phyloP scores from a whole-genome alignment of 2,888 invertebrate species.

The Napeogenes inachia region DNA sequence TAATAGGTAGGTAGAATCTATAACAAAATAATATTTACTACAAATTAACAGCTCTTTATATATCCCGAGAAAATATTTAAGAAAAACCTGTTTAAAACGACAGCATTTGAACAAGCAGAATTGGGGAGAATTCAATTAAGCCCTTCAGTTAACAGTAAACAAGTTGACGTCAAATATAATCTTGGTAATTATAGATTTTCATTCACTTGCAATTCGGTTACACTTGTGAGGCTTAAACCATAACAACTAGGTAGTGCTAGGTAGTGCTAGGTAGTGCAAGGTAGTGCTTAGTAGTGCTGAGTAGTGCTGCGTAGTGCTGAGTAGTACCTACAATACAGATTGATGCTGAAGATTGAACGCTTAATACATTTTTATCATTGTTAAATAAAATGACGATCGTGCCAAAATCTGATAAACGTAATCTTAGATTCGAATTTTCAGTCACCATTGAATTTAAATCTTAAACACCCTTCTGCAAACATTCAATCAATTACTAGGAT shows the following conservation, averaged over 20 bases:
- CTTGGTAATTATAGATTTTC: slow-evolving; percentile 38
- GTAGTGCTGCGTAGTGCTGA: no score
- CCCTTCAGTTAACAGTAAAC: slow-evolving; percentile 30
- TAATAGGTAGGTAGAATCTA: no score
- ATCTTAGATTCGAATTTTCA: neutral
- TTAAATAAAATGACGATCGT: no score
- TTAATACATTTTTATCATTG: no score
- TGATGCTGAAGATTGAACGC: no score
- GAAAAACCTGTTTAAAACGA: slow-evolving; percentile 21
- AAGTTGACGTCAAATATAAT: slow-evolving; percentile 37
- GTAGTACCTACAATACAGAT: no score
- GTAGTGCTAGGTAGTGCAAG: no score
- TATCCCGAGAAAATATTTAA: slow-evolving; percentile 15
- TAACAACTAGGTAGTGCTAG: neutral
- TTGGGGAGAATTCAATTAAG: slow-evolving; percentile 25
- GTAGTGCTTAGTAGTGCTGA: no score
- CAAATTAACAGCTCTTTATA: slow-evolving; percentile 16
- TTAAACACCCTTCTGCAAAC: slow-evolving; percentile 44
- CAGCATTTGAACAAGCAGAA: slow-evolving; percentile 14
- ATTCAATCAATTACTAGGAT: slow-evolving; percentile 54
- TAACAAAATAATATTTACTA: neutral
- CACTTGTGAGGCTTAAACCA: neutral
- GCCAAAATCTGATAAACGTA: neutral
- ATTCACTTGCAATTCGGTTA: slow-evolving; percentile 21
- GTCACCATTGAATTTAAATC: neutral